Base-by-base conservation (phyloP, 2,888 invertebrate genomes). In the Phragmatobia fuliginosa region DNA sequence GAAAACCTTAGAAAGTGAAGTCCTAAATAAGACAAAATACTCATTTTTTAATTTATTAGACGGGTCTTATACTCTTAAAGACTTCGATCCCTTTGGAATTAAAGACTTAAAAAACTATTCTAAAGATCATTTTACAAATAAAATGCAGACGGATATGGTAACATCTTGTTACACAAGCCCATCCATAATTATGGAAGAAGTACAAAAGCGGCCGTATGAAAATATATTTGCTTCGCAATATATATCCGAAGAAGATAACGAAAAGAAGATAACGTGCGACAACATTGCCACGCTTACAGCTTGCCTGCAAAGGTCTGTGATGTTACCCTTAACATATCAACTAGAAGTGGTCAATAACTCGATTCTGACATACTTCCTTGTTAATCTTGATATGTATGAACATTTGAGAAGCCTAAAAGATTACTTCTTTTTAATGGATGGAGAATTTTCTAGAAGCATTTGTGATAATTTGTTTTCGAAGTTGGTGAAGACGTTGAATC, bases 341-440 rank as follows among this genome's bases (percentile, higher is more conserved):
- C 94, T 96, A 66, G 96, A 96, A 77, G 94, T 98, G 18, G 96
- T 97, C 0, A 97, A 97, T 71, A 97, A 96, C 73, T 97, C 97
- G 11, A 96, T 97, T 31, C 90, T 98, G 73, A 97, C 96, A 45
- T 96, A 97, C 85, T 96, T 97, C 79, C 90, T 98, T 0, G 94
- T 96, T 0, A 96, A 97, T 73, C 92, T 97, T 28, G 96, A 97
- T 66, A 96, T 97, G 87, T 94, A 97, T 56, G 96, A 96, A 31
- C 97, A 98, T 90, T 94, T 98, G 77, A 96, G 96, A 61, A 97
- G 97, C 87, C 89, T 98, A n/a, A 96, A 97, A 62, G 97, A 97
- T 85, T 98, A 97, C 82, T 98, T 97, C 87, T 97, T 98, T 81
- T 87, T 98, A 33, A 95, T 97, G 94, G 97, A 98, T 79, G 98